Evolutionary conservation across 2,113 vertebrate species (phyloP).

Genomic region (Mastomys natalensis): DNA sequence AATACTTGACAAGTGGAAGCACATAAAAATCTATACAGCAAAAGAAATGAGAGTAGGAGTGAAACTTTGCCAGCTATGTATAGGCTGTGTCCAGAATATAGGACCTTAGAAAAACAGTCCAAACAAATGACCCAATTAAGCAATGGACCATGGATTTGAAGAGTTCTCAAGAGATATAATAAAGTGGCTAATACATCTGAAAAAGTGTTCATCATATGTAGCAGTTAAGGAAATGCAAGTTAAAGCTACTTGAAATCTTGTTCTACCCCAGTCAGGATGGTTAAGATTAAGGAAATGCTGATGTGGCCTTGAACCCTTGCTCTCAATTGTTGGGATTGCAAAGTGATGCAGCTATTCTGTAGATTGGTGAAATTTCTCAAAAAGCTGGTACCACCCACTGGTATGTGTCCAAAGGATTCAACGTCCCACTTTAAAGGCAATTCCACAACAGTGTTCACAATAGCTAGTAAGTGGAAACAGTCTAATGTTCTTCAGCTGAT

Average conservation of each 20-base stretch:
- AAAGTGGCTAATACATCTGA: background rate
- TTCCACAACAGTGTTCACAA: background rate
- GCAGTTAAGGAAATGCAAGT: background rate
- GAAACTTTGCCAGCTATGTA: background rate
- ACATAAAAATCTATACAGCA: background rate
- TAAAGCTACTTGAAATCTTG: background rate
- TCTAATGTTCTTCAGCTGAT: background rate
- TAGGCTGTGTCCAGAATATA: background rate
- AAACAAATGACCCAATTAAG: background rate
- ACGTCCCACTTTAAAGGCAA: background rate
- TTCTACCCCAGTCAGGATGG: background rate
- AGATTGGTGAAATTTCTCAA: background rate
- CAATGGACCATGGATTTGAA: background rate
- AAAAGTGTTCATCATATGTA: background rate
- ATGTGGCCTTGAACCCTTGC: background rate
- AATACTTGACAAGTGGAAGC: background rate
- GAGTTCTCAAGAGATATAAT: background rate
- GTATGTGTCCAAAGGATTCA: background rate
- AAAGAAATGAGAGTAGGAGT: background rate
- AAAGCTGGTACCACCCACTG: background rate
- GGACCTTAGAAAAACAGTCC: background rate
- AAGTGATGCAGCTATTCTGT: background rate
- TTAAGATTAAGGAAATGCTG: background rate
- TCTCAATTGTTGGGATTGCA: background rate
- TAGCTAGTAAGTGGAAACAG: background rate